Base-by-base conservation (phyloP, 1,140 invertebrate species). In the Globodera rostochiensis region DNA sequence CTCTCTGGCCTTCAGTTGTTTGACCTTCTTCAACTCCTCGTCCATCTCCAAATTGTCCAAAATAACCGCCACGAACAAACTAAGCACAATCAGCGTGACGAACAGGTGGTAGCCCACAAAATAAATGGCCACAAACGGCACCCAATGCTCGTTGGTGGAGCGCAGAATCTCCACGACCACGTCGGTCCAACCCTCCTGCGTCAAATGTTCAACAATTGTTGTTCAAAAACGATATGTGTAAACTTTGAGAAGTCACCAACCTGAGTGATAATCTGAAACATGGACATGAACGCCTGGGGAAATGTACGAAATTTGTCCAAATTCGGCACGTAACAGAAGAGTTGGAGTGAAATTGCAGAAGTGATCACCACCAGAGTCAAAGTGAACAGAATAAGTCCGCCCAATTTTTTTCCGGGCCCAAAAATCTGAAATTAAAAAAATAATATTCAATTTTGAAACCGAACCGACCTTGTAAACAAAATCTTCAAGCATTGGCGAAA, bases 21-120 rank as follows among this genome's bases (percentile, higher is more conserved):
- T 99, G 8, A 99, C 91, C 91, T 98, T 99, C 90, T 99, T 99
- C n/a, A 99, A 97, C 87, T 99, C 97, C 91, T 99, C 98, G 88
- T 99, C 97, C 84, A 99, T 91, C 91, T 99, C 97, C 87, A 99
- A 93, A 91, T 99, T 99, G 90, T 99, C 98, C 85, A 99, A 93
- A 91, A 99, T 99, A 3, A 99, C 98, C 81, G 98, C 98, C 85
- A 99, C 98, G 93, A 99, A 99, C 90, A 99, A 94, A 91, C 95
- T 97, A 83, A 99, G 92, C 91, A 99, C 96, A 91, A 99, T 99
- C 81, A 99, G 91, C 71, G 97, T 99, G 9, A 99, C 97, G 91
- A 99, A 98, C 25, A 99, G 92, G 93, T 99, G 97, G 89, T 99
- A 99, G 25, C 97, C 92, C 88, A 99, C 98, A 88, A 99, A 99